Percentiles rank a stretch among this genome's conserved stretches.
Conservation (phyloP, 2,888 invertebrate genomes). For the Cerceris ruficornis region DNA sequence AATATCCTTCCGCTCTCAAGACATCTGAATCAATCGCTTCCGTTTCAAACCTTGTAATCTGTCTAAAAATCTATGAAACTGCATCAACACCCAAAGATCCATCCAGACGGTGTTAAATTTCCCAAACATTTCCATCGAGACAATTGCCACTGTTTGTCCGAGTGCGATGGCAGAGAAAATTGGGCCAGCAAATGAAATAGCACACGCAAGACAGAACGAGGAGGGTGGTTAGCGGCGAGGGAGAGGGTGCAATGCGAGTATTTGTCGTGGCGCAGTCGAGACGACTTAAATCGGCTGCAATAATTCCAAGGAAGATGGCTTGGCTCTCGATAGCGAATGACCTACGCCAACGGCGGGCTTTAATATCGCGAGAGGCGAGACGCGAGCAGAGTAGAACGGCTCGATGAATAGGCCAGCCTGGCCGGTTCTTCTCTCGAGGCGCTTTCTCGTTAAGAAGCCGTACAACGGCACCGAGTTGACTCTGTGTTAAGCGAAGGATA, state of each 20-base stretch:
- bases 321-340: constrained; percentile 24
- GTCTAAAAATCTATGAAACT: too few species aligned
- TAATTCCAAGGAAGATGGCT: constrained; percentile 23
- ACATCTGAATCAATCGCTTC: too few species aligned
- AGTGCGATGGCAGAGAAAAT: too few species aligned
- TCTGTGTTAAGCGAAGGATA: constrained; percentile 39
- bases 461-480: constrained; percentile 36
- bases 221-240: too few species aligned
- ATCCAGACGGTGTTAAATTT: too few species aligned
- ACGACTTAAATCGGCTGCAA: constrained; percentile 18
- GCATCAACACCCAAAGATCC: too few species aligned
- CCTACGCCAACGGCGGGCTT: constrained; percentile 24
- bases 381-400: constrained; percentile 19
- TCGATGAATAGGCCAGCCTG: constrained; percentile 50
- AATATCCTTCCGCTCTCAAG: too few species aligned
- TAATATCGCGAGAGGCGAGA: constrained; percentile 24
- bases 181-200: too few species aligned
- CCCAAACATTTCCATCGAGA: too few species aligned
- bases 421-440: constrained; percentile 24
- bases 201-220: too few species aligned
- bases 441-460: constrained; percentile 60
- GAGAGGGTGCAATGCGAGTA: neutral
- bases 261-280: constrained; percentile 5
- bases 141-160: too few species aligned
- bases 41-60: too few species aligned